phyloP scores from a whole-genome alignment of 2,113 vertebrate genomes.

The Danionella cerebrum region DNA sequence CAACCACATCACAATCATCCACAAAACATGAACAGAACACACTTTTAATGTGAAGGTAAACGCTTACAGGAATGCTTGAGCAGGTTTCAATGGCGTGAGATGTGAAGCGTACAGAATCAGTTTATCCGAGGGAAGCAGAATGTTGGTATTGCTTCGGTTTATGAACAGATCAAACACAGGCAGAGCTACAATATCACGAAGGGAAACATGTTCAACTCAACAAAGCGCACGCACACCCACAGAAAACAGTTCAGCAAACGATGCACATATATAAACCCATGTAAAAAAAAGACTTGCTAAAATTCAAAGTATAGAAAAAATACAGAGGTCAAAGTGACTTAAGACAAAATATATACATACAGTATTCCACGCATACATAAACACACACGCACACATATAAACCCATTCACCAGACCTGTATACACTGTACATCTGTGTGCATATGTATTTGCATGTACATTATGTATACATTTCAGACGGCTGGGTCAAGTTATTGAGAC shows the following conservation, averaged over 20 bases:
- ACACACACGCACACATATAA: slow-evolving; percentile 47
- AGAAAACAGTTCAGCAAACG: too few relatives aligned
- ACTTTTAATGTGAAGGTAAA: background rate
- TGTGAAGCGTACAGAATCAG: background rate
- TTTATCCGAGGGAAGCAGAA: background rate
- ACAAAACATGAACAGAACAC: background rate
- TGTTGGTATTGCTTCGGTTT: background rate
- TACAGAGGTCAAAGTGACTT: slow-evolving; percentile 39
- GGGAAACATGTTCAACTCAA: background rate
- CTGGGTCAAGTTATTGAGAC: too few relatives aligned
- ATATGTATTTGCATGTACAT: slow-evolving; percentile 55
- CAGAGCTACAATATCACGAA: background rate
- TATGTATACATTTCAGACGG: slow-evolving; percentile 55
- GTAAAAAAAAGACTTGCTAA: slow-evolving; percentile 23
- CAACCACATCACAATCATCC: background rate
- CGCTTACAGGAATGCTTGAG: background rate
- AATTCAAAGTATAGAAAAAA: slow-evolving; percentile 37
- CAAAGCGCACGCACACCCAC: background rate
- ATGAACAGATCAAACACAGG: background rate
- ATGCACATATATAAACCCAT: background rate
- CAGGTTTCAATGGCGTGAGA: background rate
- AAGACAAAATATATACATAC: slow-evolving; percentile 64
- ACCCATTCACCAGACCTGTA: slow-evolving; percentile 36
- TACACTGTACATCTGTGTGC: slow-evolving; percentile 50
- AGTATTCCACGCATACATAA: slow-evolving; percentile 59